Conservation (phyloP, 92 coral and sea anemone species). For the Palythoa grandis region DNA sequence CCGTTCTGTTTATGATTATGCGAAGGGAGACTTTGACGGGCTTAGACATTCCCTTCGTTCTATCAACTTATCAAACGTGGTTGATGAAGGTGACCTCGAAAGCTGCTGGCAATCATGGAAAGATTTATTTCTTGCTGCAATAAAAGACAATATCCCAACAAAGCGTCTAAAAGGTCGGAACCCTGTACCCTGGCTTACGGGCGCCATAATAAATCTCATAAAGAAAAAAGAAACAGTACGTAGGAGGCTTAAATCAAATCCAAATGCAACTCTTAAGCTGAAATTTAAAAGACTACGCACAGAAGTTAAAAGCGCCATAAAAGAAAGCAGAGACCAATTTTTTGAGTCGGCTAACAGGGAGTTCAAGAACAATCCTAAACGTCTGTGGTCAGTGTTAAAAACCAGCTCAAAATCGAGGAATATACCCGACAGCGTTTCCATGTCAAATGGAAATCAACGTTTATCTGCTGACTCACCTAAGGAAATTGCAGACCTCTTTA, state of each 20-base stretch:
- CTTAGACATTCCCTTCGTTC: conserved; percentile 42
- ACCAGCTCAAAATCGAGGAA: conserved; percentile 16
- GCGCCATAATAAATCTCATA: conserved; percentile 17
- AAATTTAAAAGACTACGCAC: conserved; percentile 14
- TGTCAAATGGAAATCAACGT: conserved; percentile 12
- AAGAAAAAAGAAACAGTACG: conserved; percentile 12
- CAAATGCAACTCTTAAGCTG: conserved; percentile 16
- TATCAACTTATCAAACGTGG: conserved; percentile 27
- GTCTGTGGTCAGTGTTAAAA: conserved; percentile 16
- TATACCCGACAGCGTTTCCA: conserved; percentile 17
- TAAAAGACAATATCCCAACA: conserved; percentile 49
- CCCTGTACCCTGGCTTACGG: conserved; percentile 34
- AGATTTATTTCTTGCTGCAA: conserved; percentile 58
- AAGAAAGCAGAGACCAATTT: conserved; percentile 10
- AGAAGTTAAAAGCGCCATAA: conserved; percentile 9
- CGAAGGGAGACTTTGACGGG: conserved; percentile 62
- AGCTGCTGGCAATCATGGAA: conserved; percentile 63
- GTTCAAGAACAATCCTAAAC: conserved; percentile 9
- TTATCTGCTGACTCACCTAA: conserved; percentile 13
- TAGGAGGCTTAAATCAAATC: conserved; percentile 12
- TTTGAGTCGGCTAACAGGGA: conserved; percentile 14
- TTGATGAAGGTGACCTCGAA: conserved; percentile 53
- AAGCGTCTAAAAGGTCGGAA: conserved; percentile 54
- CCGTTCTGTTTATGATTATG: conserved; percentile 61
- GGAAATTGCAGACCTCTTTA: conserved; percentile 16